phyloP scores from a whole-genome alignment of 2,888 invertebrate species.

The Flexamia atlantica region DNA sequence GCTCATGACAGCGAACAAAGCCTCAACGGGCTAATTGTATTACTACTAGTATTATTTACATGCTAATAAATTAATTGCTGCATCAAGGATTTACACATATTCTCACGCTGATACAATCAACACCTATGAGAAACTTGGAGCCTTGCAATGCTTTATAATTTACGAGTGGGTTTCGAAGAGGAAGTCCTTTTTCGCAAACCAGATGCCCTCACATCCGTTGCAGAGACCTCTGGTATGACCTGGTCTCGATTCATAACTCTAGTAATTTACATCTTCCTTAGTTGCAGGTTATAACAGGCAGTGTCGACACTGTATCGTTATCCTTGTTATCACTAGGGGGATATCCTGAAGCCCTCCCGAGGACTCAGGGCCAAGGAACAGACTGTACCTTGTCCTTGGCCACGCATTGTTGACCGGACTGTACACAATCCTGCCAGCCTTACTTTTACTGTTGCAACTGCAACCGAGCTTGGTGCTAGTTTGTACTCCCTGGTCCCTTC shows the following conservation, averaged over 20 bases:
- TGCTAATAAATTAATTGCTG: too few species aligned
- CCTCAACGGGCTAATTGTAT: too few species aligned
- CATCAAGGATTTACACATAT: too few species aligned
- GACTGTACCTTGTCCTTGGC: constrained; percentile 54
- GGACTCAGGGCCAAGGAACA: background rate
- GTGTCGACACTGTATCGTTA: background rate
- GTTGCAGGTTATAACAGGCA: background rate
- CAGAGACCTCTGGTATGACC: background rate
- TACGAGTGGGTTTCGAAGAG: background rate
- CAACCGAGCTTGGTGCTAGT: background rate
- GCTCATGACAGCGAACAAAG: too few species aligned
- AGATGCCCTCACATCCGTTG: background rate
- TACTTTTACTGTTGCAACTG: constrained; percentile 55
- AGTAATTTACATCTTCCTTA: background rate
- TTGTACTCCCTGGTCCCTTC: background rate
- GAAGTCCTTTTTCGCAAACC: constrained; percentile 34
- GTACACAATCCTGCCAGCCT: constrained; percentile 40
- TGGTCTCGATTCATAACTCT: constrained; percentile 15
- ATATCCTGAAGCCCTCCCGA: constrained; percentile 15
- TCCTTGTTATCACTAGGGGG: background rate
- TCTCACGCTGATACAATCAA: background rate
- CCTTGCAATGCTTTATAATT: background rate
- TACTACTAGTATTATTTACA: too few species aligned
- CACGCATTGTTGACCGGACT: constrained; percentile 43
- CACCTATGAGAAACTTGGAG: background rate